A percentile compares a stretch with the other conserved stretches of the same genome.
phyloP scores from a whole-genome alignment of 2,113 vertebrate species.

The Mirounga angustirostris region DNA sequence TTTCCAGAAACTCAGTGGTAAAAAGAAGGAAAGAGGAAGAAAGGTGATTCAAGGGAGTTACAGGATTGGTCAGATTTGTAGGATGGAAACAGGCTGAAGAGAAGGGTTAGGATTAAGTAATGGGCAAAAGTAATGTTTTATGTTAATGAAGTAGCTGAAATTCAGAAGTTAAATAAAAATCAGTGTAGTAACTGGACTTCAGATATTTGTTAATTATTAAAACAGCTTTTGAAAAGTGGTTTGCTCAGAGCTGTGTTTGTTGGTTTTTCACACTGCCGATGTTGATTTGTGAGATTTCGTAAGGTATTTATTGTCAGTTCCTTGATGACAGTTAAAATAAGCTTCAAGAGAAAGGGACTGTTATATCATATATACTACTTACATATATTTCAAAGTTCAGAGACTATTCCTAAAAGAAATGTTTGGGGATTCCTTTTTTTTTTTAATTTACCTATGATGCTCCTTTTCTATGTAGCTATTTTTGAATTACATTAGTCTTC shows the following conservation, averaged over 20 bases:
- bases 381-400: constrained; percentile 39
- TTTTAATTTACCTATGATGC: neutral
- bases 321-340: constrained; percentile 26
- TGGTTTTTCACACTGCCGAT: neutral
- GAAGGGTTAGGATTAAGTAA: neutral
- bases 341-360: constrained; percentile 33
- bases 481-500: constrained; percentile 14
- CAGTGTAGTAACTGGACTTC: neutral
- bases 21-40: neutral
- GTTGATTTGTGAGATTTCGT: constrained; percentile 33
- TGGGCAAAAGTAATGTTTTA: neutral
- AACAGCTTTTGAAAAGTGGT: neutral
- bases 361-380: neutral
- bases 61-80: neutral
- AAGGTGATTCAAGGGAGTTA: neutral
- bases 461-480: constrained; percentile 18
- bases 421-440: neutral
- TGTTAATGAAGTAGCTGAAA: neutral
- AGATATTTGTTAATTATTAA: constrained; percentile 27
- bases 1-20: neutral
- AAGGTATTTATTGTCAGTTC: constrained; percentile 49
- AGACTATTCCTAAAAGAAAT: constrained; percentile 50
- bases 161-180: constrained; percentile 6
- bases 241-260: neutral
- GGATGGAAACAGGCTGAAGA: neutral